A percentile compares a stretch with the other conserved stretches of the same genome.
phyloP scores from a whole-genome alignment of 2,113 vertebrate species.

The Hipposideros armiger region DNA sequence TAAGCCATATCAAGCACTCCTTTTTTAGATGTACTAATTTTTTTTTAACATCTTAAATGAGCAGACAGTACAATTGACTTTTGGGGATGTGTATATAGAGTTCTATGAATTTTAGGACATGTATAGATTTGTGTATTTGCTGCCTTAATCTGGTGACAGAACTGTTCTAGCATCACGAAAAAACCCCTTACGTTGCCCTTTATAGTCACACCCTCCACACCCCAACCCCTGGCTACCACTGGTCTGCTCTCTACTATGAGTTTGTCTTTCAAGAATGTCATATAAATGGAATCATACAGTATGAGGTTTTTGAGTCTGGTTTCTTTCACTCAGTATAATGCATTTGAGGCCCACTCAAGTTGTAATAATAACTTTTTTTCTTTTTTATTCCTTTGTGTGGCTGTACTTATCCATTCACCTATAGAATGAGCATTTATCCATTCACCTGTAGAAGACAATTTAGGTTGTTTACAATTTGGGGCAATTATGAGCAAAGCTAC shows the following conservation, averaged over 20 bases:
- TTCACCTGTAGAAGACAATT: background rate
- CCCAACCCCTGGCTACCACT: background rate
- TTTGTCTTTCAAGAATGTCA: background rate
- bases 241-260: background rate
- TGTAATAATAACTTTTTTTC: background rate
- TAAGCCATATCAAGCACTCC: background rate
- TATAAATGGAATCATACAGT: background rate
- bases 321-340: background rate
- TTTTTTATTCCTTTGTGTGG: background rate
- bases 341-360: background rate
- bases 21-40: background rate
- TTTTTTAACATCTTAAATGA: background rate
- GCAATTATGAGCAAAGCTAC: background rate
- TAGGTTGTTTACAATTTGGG: background rate
- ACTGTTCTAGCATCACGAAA: background rate
- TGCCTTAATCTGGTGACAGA: background rate
- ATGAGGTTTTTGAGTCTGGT: background rate
- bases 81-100: background rate
- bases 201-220: too few relatives aligned
- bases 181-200: background rate
- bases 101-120: background rate
- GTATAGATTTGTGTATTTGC: background rate
- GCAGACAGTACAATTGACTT: background rate
- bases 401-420: background rate
- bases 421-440: background rate